Conservation (phyloP, 2,113 vertebrate genomes). For the Pholis gunnellus region DNA sequence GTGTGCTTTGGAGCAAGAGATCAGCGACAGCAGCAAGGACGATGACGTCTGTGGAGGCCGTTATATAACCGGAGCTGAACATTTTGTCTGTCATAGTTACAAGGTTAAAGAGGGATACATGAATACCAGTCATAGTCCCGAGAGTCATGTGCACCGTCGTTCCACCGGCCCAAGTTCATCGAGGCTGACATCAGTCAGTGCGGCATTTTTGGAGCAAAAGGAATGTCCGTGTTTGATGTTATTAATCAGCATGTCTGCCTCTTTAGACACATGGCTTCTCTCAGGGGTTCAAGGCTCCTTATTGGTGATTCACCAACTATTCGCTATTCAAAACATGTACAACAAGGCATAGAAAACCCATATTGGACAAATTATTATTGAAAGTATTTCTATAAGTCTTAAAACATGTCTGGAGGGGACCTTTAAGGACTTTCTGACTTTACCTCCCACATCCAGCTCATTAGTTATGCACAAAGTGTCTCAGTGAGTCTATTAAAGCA, state of each 20-base stretch:
- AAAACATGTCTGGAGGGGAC: neutral
- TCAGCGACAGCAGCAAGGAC: slow-evolving; percentile 66
- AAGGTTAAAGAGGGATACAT: slow-evolving; percentile 79
- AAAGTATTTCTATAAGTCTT: neutral
- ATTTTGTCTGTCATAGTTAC: slow-evolving; percentile 81
- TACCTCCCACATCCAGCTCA: neutral
- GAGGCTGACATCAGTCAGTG: slow-evolving; percentile 7
- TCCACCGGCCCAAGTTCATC: slow-evolving; percentile 44
- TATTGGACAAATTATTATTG: neutral
- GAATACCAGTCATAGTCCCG: slow-evolving; percentile 78
- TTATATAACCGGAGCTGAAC: slow-evolving; percentile 84
- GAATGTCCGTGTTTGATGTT: slow-evolving; percentile 17
- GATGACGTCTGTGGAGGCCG: slow-evolving; percentile 72
- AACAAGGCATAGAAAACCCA: neutral
- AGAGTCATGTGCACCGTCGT: slow-evolving; percentile 78
- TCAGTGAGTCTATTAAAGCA: neutral
- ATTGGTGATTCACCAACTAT: neutral
- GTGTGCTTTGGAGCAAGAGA: slow-evolving; percentile 71
- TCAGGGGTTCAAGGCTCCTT: neutral
- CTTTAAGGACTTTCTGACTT: neutral
- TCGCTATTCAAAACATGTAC: neutral
- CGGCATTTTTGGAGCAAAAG: neutral
- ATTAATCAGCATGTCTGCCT: slow-evolving; percentile 18
- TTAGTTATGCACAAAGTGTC: neutral
- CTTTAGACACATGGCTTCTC: neutral